Evolutionary conservation across 2,888 invertebrate species (phyloP).

Genomic region (Dicyrtoma fusca): DNA sequence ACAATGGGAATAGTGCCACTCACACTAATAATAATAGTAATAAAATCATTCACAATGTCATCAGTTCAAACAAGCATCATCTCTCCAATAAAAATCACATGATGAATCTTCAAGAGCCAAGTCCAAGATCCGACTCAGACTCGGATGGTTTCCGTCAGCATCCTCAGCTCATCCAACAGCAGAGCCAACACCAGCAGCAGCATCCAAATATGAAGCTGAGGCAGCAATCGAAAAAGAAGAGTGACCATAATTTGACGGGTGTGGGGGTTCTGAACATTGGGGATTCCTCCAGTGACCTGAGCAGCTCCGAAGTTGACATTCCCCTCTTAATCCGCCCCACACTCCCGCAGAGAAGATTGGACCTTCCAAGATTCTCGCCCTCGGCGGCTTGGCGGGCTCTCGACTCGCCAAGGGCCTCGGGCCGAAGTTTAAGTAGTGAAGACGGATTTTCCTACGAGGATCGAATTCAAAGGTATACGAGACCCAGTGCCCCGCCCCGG

Average conservation of each 20-base stretch:
- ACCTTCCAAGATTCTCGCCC: slow-evolving; percentile 79
- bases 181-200: background rate
- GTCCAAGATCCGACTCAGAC: slow-evolving; percentile 44
- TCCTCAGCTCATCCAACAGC: slow-evolving; percentile 1
- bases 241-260: background rate
- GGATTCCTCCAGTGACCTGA: slow-evolving; percentile 52
- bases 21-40: slow-evolving; percentile 1
- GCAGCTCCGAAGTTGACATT: slow-evolving; percentile 64
- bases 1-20: background rate
- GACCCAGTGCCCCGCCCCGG: slow-evolving; percentile 58
- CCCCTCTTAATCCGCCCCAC: slow-evolving; percentile 76
- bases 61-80: background rate
- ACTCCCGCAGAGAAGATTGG: slow-evolving; percentile 75
- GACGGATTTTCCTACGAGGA: slow-evolving; percentile 56
- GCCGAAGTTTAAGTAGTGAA: slow-evolving; percentile 60
- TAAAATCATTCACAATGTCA: slow-evolving; percentile 5
- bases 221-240: background rate
- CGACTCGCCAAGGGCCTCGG: slow-evolving; percentile 61
- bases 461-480: slow-evolving; percentile 57
- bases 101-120: slow-evolving; percentile 20
- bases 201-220: background rate
- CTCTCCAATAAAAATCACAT: background rate
- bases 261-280: slow-evolving; percentile 10
- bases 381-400: slow-evolving; percentile 79
- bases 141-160: slow-evolving; percentile 41